phyloP scores from a whole-genome alignment of 2,113 vertebrate species.

The Eonycteris spelaea region DNA sequence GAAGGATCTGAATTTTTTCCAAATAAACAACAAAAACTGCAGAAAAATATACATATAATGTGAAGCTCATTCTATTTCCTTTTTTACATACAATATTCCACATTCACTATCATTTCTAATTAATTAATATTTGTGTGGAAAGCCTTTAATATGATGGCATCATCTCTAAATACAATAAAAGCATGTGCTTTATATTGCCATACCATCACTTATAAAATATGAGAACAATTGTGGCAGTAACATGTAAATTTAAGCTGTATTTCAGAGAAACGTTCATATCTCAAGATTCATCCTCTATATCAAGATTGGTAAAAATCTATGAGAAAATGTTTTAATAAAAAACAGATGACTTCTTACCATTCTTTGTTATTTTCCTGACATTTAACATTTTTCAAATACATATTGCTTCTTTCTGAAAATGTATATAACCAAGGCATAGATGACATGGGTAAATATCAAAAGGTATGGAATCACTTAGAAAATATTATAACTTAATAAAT shows the following conservation, averaged over 20 bases:
- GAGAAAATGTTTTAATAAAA: not conserved
- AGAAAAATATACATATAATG: not conserved
- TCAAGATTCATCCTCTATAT: not conserved
- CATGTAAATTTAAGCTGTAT: not conserved
- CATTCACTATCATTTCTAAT: not conserved
- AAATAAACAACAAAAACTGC: not conserved
- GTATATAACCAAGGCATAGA: not conserved
- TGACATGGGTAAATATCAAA: conserved; percentile 11
- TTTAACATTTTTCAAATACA: conserved; percentile 1
- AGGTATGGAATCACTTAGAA: not conserved
- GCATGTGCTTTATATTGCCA: not conserved
- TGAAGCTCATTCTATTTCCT: not conserved
- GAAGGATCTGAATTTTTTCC: not conserved
- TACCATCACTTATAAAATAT: not conserved
- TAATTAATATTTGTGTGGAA: not conserved
- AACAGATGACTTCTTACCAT: not conserved
- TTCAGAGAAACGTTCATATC: not conserved
- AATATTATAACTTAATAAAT: not conserved
- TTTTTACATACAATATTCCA: not conserved
- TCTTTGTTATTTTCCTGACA: not conserved
- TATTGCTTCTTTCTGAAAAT: not conserved
- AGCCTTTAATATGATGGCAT: not conserved
- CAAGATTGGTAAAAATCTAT: not conserved
- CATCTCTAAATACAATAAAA: not conserved
- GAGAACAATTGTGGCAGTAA: not conserved